Conservation (phyloP, 2,888 invertebrate genomes). For the Lacanobia wlatinum region DNA sequence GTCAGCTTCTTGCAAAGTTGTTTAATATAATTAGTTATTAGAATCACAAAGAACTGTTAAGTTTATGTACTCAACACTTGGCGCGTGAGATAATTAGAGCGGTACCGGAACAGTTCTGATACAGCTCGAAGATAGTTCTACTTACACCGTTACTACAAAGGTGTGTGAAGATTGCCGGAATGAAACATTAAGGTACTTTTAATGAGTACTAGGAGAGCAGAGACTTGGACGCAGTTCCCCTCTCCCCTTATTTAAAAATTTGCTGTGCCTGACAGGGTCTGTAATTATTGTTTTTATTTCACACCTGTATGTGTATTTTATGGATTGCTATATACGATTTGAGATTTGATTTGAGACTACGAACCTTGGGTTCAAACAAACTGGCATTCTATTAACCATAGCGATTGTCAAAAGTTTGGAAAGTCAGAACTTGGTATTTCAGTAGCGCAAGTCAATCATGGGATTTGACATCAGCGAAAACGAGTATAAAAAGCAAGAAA, state of each 20-base stretch:
- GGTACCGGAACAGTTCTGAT: constrained; percentile 38
- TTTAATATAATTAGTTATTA: constrained; percentile 2
- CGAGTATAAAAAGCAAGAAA: too few species aligned
- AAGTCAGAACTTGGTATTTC: background rate
- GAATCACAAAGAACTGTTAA: constrained; percentile 29
- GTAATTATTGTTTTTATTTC: too few species aligned
- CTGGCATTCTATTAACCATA: background rate
- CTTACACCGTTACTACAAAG: constrained; percentile 30
- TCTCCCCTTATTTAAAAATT: too few species aligned
- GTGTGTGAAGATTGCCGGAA: constrained; percentile 10
- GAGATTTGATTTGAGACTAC: background rate
- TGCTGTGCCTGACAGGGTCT: too few species aligned
- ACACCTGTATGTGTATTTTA: too few species aligned
- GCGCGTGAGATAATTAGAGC: constrained; percentile 43
- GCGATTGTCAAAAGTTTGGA: too few species aligned
- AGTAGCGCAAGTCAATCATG: background rate
- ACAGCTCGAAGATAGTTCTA: constrained; percentile 38
- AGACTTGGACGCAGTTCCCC: background rate
- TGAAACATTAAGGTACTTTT: constrained; percentile 5
- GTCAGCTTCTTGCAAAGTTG: constrained; percentile 9
- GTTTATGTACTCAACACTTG: constrained; percentile 30
- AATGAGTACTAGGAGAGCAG: background rate
- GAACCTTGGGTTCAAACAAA: background rate
- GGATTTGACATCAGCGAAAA: too few species aligned
- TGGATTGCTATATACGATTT: too few species aligned